Base-by-base conservation (phyloP, 1,140 invertebrate genomes). In the Oryzaephilus surinamensis region DNA sequence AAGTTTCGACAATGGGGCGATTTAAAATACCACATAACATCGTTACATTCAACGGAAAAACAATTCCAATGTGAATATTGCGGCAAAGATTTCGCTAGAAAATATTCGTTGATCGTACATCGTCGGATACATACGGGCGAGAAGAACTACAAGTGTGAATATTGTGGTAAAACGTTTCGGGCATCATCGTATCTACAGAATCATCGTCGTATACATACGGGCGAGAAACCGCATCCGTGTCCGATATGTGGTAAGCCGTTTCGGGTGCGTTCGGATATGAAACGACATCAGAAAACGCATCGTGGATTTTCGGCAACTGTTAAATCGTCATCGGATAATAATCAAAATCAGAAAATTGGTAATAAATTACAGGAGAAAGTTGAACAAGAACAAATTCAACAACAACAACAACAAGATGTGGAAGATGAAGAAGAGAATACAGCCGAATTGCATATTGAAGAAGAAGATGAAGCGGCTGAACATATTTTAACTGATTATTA, bases 61-160 rank as follows among this genome's bases (percentile, higher is more conserved):
- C 76, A 82, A 33, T 90, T 82, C 59, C 86, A 90, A 52, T 94
- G 89, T 55, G 87, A 92, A 57, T 91, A 84, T 54, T 94, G 89
- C 57, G 84, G 81, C 14, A 91, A 92, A 61, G 83, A 88, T 48
- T 93, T 93, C 65, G 89, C 91, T 0, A 72, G 93, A 11, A 87
- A 92, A 44, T 95, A 96, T 56, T 94, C 91, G 13, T 61, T 90
- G n/a, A 86, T 83, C n/a, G 75, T 91, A 0, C 92, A 95, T 57
- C 69, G 87, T 0, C 67, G 87, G 23, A 91, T 92, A 35, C 90
- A 95, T 58, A 93, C 89, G 0, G 84, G 85, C 5, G 89, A 94
- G 54, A 73, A 80, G 18, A 91, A 91, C 61, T 93, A 90, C 60
- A 77, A 79, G 24, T 94, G 89, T 55, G 84, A 89, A 51, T 86